Evolutionary conservation across 2,888 invertebrate species (phyloP), one percentile per base, ranked within the genome.

Genomic region (Torymus auratus): DNA sequence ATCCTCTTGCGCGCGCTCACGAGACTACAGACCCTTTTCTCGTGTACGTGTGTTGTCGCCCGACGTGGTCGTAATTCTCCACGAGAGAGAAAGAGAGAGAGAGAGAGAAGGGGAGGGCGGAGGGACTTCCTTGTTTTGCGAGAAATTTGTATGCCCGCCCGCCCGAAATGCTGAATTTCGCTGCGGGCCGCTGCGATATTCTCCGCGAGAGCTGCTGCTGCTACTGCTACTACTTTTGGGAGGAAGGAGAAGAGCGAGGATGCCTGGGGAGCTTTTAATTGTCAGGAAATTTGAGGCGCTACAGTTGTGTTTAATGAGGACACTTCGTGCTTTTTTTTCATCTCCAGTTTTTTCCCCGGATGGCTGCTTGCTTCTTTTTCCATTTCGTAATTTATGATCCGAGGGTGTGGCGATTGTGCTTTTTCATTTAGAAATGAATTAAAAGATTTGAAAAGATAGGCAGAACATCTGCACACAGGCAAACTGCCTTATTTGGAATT

Each of bases 91-190:
- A 4, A 28, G 28, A 28, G 28, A 28, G 28, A 28, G 28, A 28
- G 28, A 28, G 28, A n/a, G n/a, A n/a, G n/a, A n/a, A n/a, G n/a
- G 2, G 20, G 28, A 2, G 28, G 28, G 28, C 28, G 28, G 28
- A 28, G 28, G n/a, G 68, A 75, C 60, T 67, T 61, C 60, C 68
- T 60, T 75, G 75, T 75, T 75, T 68, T 53, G 55, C 28, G 14
- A 50, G 64, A 78, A 78, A 70, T 77, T 77, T 70, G 64, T 62
- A n/a, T 70, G 41, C 70, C 62, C 60, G 58, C 53, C 41, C 64
- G 61, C 10, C n/a, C 56, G 23, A 23, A 61, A 62, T 53, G 71
- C 12, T 15, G 60, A 69, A 76, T 76, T 69, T 67, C 58, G 58
- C 77, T 52, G 20, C 56, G 50, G 23, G 61, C 61, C 70, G 13